phyloP scores from a whole-genome alignment of 1,140 invertebrate species.

The Colletes gigas region DNA sequence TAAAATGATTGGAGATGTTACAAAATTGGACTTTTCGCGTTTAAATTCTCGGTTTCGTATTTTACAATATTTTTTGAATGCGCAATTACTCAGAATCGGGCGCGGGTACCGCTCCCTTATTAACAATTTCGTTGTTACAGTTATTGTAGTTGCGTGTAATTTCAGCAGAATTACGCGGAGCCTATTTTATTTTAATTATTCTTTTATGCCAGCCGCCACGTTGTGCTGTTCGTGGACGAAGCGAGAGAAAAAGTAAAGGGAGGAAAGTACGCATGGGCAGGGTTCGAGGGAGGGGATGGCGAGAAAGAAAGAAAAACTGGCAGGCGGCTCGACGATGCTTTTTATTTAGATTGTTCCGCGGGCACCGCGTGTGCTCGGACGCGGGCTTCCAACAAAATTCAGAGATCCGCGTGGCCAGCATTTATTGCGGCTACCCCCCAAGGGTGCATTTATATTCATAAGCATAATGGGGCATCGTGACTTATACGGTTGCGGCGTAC shows the following conservation, averaged over 20 bases:
- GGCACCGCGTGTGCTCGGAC: conserved; percentile 52
- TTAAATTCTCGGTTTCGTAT: too few relatives aligned
- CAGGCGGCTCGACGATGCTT: conserved; percentile 38
- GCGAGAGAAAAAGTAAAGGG: conserved; percentile 1
- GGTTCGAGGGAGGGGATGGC: background rate
- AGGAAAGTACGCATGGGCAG: background rate
- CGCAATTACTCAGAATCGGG: conserved; percentile 6
- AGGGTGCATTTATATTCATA: conserved; percentile 69
- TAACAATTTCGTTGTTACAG: conserved; percentile 59
- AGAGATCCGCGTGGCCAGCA: conserved; percentile 62
- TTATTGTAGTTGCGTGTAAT: conserved; percentile 53
- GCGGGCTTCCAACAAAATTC: conserved; percentile 56
- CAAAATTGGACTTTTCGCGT: too few relatives aligned
- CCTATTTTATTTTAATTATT: conserved; percentile 67
- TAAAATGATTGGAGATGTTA: too few relatives aligned
- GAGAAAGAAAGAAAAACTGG: conserved; percentile 50
- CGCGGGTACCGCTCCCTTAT: background rate
- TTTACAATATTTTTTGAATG: background rate
- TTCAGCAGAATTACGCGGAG: conserved; percentile 53
- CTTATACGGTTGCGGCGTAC: conserved; percentile 51
- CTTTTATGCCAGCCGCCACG: conserved; percentile 52
- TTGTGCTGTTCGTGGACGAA: conserved; percentile 27
- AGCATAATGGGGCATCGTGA: conserved; percentile 67
- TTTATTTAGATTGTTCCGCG: conserved; percentile 59
- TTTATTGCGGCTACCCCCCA: conserved; percentile 65